Percentiles rank a stretch among this genome's conserved stretches.
These are phyloP conservation scores for Sinocyclocheilus rhinocerous DNA, from an alignment of 2,113 vertebrate genomes.

Conservation along the genomic window DNA sequence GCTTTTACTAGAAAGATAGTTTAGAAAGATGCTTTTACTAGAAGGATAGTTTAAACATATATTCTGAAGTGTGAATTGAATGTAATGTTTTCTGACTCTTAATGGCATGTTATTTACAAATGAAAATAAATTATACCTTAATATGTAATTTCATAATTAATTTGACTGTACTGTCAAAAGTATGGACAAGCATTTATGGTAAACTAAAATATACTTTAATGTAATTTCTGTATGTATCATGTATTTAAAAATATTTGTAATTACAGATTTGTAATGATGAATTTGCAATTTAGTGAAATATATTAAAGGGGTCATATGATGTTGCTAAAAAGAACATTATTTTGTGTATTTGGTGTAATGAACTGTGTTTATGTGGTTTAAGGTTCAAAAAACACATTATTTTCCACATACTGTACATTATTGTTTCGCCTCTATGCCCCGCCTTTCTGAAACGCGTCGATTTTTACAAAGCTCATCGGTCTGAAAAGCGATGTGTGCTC, in stretches of 20 bases:
- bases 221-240: not conserved
- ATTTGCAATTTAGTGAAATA: not conserved
- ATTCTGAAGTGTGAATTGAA: not conserved
- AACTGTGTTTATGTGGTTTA: too few relatives aligned
- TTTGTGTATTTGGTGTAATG: too few relatives aligned
- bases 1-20: not conserved
- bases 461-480: too few relatives aligned
- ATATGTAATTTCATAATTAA: not conserved
- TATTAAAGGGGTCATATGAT: too few relatives aligned
- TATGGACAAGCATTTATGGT: not conserved
- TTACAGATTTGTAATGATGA: not conserved
- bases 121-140: not conserved
- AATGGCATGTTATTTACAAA: not conserved
- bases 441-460: too few relatives aligned
- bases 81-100: not conserved
- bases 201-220: not conserved
- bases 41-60: too few relatives aligned
- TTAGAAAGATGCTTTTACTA: too few relatives aligned
- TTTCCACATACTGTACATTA: too few relatives aligned
- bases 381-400: too few relatives aligned
- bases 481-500: too few relatives aligned
- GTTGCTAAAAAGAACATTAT: too few relatives aligned
- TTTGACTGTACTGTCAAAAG: not conserved
- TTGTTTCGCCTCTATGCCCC: too few relatives aligned
- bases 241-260: not conserved